These are phyloP conservation scores for Decapterus maruadsi DNA, from an alignment of 2,797 vertebrate genomes.

Conservation along the genomic window DNA sequence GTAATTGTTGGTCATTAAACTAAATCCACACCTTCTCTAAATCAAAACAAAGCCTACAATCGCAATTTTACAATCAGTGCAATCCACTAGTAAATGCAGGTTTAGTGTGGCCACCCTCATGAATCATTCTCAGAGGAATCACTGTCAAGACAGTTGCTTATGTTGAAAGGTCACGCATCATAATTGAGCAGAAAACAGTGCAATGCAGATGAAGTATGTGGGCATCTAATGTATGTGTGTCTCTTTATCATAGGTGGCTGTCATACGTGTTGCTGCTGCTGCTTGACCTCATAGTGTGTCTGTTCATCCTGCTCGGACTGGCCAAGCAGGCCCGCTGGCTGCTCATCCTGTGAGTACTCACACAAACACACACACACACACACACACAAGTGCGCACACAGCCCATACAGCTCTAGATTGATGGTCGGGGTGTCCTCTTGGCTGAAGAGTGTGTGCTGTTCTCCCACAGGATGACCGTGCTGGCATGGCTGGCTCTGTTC, in stretches of 20 bases:
- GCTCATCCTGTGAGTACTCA: slow-evolving; percentile 90
- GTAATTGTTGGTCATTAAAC: background rate
- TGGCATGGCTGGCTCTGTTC: slow-evolving; percentile 92
- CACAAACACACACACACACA: slow-evolving; percentile 43
- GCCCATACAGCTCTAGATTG: slow-evolving; percentile 16
- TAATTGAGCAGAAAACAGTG: background rate
- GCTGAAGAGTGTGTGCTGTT: slow-evolving; percentile 57
- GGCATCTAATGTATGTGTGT: slow-evolving; percentile 11
- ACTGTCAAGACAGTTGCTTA: background rate
- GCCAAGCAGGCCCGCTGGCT: slow-evolving; percentile 95
- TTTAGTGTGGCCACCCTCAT: background rate
- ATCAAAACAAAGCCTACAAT: background rate
- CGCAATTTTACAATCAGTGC: background rate
- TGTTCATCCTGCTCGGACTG: slow-evolving; percentile 93
- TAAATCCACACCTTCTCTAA: background rate
- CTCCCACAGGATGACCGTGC: slow-evolving; percentile 89
- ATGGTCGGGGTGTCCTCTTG: slow-evolving; percentile 40
- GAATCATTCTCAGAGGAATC: too few relatives aligned
- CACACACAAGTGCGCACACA: slow-evolving; percentile 33
- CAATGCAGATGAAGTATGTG: too few relatives aligned
- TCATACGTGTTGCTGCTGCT: slow-evolving; percentile 91
- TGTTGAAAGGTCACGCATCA: background rate
- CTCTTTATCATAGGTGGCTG: slow-evolving; percentile 87
- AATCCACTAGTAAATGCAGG: background rate
- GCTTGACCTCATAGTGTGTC: slow-evolving; percentile 91